Base-by-base conservation (phyloP, 2,113 vertebrate genomes). In the Trematocara variabile region DNA sequence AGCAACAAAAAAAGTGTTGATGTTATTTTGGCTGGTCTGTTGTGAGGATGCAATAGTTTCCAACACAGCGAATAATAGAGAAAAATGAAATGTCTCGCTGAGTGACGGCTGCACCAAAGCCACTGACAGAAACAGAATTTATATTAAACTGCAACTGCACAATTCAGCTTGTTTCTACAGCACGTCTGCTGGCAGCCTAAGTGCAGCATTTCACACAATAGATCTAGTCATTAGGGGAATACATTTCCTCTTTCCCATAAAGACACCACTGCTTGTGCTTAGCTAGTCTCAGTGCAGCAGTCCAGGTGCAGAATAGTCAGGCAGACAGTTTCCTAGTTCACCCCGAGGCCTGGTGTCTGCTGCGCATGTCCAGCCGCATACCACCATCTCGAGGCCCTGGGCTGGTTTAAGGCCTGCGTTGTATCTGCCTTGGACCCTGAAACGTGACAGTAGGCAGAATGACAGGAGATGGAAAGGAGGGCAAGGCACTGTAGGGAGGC, bases 321-420 rank as follows among this genome's bases (percentile, higher is more conserved):
- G 50, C 86, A 88, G 79, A 33, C 82, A 79, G 83, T 88, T 75
- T 87, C 60, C 75, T 25, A 80, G 86, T 93, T 85, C 54, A 82
- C 82, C 91, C 91, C n/a, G 48, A 86, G 88, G 93, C 75, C 73
- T 88, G 55, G 55, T 52, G 70, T 81, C 77, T 91, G 88, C 46
- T 92, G 85, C 85, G 86, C 87, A 91, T 90, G 90, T 92, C 86
- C 80, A 77, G 58, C 52, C 56, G 80, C 86, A 93, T 93, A 92
- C 91, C 89, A 88, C 41, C 16, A 81, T 82, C 82, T 88, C n/a
- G 10, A 79, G n/a, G 90, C 90, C 37, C 44, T 75, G 5, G 80
- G 84, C 70, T 81, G 92, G 84, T 85, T 90, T 91, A 87, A 78
- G 65, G 86, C 90, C 84, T 90, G 84, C 4, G 50, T 39, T 90